Base-by-base conservation (phyloP, 2,888 invertebrate species). In the Callyntrura guangdongensis region DNA sequence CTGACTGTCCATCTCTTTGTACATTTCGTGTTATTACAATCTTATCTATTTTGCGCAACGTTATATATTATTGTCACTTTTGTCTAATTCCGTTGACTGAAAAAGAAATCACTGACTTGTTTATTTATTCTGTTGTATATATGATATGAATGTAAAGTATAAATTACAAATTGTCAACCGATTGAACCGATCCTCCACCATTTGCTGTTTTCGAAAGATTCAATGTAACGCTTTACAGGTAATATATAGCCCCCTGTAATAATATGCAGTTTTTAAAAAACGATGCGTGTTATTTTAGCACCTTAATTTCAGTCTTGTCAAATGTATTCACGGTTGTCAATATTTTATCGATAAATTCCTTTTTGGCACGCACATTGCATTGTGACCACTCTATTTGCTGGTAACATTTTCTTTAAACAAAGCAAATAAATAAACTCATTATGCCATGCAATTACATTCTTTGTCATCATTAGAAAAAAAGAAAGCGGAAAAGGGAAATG, bases 401-500 rank as follows among this genome's bases (percentile, higher is more conserved):
- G 36, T 36, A 36, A 36, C 36, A 36, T 36, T 36, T 36, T 36
- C 36, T 53, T 53, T 53, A 53, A 53, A 53, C 53, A 53, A 53
- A 53, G 36, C 53, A 53, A 53, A 53, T 14, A 14, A 11, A 53
- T 53, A 14, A 11, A 53, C 11, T 53, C 14, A 53, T n/a, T 53
- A 14, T 53, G 12, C 14, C 53, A 14, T 53, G 53, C 53, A 53
- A 14, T 14, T 53, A 14, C 53, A 53, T 12, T 64, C 14, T 56
- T 25, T 67, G 25, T 67, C 36, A 17, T 53, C 53, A 53, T 14
- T 36, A n/a, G 12, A n/a, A 22, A 81, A 81, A 81, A 81, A 47
- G 81, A 81, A 81, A 81, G 61, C 53, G 14, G 11, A 49, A 79
- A 64, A 22, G 22, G 64, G n/a, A 56, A 56, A 81, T 49, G n/a